Base-by-base conservation (phyloP, 1,140 invertebrate species). In the Rhopalosiphum padi region DNA sequence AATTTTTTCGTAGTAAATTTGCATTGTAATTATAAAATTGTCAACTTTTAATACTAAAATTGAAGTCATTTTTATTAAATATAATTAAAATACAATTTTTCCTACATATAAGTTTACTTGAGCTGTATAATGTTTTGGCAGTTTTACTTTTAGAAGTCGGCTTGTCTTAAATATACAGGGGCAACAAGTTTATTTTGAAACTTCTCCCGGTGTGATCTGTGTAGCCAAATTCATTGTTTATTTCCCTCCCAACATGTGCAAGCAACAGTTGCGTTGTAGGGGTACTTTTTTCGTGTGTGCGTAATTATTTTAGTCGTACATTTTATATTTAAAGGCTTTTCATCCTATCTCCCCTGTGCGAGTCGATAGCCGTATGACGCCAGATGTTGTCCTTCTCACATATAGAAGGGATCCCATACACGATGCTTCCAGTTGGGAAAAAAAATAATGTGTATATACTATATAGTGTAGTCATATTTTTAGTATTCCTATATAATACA, bases 151-250 rank as follows among this genome's bases (percentile, higher is more conserved):
- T 43, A 60, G 55, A 90, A 68, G 55, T 90, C 25, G 25, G 55
- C 68, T 90, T 90, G 89, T 60, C 55, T 90, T 90, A 8, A 60
- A n/a, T 53, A 30, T 60, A n/a, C 23, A 35, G 35, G 46, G 82
- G 35, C 91, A 93, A 85, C 91, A 93, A 93, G 91, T 93, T 93
- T 93, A 93, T 93, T 93, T 93, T 93, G 82, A 93, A 85, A 93
- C 82, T 93, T 55, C 82, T 85, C 91, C 48, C 91, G 22, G 91
- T 35, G 25, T 18, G 89, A 90, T 90, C 37, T 68, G 37, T 90
- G 89, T 68, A 90, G 46, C 89, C 89, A 90, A 90, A 90, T 90
- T 68, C 55, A 68, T 90, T 68, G 89, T 90, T 90, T 68, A 30
- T 90, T 90, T 46, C 90, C 91, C 82, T 68, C 48, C 23, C 11